Percentiles rank a stretch among this genome's conserved stretches.
Evolutionary conservation across 2,113 vertebrate genomes (phyloP).

Genomic region (Boulengeromyrus knoepffleri): DNA sequence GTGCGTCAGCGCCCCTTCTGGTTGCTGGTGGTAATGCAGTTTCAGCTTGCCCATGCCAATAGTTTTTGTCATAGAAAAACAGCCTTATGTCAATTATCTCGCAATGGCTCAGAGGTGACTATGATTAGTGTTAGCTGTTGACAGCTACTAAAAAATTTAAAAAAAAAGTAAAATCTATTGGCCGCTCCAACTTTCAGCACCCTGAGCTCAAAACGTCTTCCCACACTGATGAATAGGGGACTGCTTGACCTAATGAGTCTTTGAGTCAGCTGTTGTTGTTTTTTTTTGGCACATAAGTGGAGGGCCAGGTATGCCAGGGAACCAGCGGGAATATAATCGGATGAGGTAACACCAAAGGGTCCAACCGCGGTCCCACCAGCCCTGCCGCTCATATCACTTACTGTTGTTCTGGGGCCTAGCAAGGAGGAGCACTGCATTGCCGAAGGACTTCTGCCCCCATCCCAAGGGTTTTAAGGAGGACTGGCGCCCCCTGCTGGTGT

Average conservation of each 20-base stretch:
- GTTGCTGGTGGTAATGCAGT: neutral
- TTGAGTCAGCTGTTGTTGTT: neutral
- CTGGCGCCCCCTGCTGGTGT: neutral
- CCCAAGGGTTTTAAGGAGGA: conserved; percentile 25
- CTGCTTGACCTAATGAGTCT: neutral
- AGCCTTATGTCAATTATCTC: neutral
- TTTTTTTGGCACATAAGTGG: neutral
- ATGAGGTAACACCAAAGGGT: neutral
- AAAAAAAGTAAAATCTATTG: neutral
- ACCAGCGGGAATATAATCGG: neutral
- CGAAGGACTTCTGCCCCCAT: conserved; percentile 21
- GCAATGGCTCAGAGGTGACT: neutral
- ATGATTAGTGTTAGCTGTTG: neutral
- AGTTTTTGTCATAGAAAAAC: neutral
- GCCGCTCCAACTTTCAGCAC: neutral
- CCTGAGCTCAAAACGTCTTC: neutral
- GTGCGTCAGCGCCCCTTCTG: neutral
- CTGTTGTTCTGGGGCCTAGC: conserved; percentile 20
- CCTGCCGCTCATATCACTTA: neutral
- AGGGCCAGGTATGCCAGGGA: neutral
- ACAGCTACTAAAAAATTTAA: neutral
- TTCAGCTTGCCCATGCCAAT: neutral
- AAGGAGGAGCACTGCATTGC: neutral
- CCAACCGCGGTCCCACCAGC: neutral
- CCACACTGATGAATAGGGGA: neutral